A percentile compares a stretch with the other conserved stretches of the same genome.
phyloP scores from a whole-genome alignment of 2,888 invertebrate genomes.

The Adelognathus sp. region DNA sequence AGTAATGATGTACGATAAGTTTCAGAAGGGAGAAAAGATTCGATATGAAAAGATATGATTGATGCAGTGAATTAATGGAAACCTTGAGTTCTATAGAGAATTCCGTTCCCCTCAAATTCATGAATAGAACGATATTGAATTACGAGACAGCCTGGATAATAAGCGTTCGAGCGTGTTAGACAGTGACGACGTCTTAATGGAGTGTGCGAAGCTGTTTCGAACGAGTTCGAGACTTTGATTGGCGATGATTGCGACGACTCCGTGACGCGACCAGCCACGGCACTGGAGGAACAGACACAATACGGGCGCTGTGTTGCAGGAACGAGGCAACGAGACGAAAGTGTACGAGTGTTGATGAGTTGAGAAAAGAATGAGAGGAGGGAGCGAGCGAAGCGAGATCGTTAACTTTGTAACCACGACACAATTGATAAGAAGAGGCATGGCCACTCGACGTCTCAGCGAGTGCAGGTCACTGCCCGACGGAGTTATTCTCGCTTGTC shows the following conservation, averaged over 20 bases:
- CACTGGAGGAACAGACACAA: not conserved
- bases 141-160: no score
- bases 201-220: not conserved
- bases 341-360: not conserved
- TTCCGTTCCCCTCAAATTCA: no score
- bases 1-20: no score
- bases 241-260: slow-evolving; percentile 15
- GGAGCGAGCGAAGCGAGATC: slow-evolving; percentile 64
- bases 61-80: no score
- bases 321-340: not conserved
- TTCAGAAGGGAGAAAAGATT: no score
- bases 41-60: no score
- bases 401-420: slow-evolving; percentile 73
- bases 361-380: slow-evolving; percentile 15
- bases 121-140: no score
- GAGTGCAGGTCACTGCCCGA: slow-evolving; percentile 64
- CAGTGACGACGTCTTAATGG: not conserved
- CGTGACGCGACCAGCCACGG: not conserved
- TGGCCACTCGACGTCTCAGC: slow-evolving; percentile 47
- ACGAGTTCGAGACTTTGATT: not conserved
- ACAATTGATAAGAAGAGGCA: slow-evolving; percentile 71
- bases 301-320: not conserved
- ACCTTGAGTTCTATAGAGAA: no score
- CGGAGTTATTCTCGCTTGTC: slow-evolving; percentile 43
- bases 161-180: no score